phyloP scores from a whole-genome alignment of 2,113 vertebrate species.

The Stercorarius parasiticus region DNA sequence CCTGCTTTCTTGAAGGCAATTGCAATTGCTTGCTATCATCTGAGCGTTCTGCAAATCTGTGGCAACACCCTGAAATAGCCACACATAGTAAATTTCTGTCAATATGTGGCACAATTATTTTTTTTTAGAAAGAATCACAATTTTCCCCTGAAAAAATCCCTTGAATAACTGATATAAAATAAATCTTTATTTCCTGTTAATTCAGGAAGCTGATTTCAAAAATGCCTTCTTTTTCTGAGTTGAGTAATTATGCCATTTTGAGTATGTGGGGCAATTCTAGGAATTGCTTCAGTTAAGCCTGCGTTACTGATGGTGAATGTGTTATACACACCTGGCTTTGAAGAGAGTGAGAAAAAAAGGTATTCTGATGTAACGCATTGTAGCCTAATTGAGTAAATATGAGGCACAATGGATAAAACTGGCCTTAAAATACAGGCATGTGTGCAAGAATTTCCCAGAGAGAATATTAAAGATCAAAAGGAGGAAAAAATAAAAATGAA shows the following conservation, averaged over 20 bases:
- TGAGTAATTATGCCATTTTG: neutral
- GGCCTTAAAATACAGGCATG: neutral
- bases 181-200: neutral
- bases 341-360: neutral
- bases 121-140: neutral
- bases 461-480: neutral
- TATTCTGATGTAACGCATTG: neutral
- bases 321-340: neutral
- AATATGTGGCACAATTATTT: neutral
- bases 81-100: neutral
- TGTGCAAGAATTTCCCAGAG: neutral
- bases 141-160: neutral
- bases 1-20: slow-evolving; percentile 17
- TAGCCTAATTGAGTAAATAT: neutral
- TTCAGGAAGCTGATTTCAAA: neutral
- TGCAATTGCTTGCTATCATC: neutral
- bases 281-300: neutral
- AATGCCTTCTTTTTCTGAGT: neutral
- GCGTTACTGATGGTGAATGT: neutral
- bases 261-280: neutral
- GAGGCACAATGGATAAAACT: neutral
- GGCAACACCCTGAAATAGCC: neutral
- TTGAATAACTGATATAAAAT: neutral
- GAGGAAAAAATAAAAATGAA: neutral
- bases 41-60: neutral